Conservation (phyloP, 2,113 vertebrate genomes). For the Gallinago jamesoni region DNA sequence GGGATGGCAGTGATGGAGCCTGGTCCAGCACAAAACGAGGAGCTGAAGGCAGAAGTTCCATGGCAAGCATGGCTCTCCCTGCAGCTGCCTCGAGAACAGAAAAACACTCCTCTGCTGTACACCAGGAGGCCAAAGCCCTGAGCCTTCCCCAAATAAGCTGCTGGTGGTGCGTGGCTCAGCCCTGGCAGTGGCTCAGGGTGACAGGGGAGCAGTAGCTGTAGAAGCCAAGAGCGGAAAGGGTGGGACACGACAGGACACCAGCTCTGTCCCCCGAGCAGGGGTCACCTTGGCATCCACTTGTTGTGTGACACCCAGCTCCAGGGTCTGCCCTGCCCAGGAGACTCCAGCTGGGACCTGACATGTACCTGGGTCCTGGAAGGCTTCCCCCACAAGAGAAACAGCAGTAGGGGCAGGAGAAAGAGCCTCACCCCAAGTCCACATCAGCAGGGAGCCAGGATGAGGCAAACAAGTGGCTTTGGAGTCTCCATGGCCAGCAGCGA, state of each 20-base stretch:
- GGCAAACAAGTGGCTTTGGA: not conserved
- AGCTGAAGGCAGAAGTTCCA: not conserved
- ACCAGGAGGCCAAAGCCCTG: not conserved
- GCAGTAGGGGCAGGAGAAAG: not conserved
- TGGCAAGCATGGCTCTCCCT: not conserved
- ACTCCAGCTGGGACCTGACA: not conserved
- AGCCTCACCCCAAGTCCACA: not conserved
- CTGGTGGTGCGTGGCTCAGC: not conserved
- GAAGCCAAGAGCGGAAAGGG: accelerated
- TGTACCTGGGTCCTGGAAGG: not conserved
- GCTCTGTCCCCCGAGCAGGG: not conserved
- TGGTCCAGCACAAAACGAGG: not conserved
- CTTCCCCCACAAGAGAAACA: accelerated
- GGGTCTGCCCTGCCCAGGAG: not conserved
- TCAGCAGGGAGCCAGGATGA: not conserved
- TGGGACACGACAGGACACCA: not conserved
- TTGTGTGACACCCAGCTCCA: not conserved
- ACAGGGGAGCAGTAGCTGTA: not conserved
- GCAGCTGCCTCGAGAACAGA: not conserved
- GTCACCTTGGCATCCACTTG: not conserved
- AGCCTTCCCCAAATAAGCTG: not conserved
- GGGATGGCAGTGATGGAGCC: not conserved
- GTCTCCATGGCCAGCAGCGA: not conserved
- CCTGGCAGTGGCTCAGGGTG: not conserved
- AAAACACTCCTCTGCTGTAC: not conserved